Base-by-base conservation (phyloP, 30 jellyfish, hydroid and myxozoan genomes). In the Catostylus mosaicus region DNA sequence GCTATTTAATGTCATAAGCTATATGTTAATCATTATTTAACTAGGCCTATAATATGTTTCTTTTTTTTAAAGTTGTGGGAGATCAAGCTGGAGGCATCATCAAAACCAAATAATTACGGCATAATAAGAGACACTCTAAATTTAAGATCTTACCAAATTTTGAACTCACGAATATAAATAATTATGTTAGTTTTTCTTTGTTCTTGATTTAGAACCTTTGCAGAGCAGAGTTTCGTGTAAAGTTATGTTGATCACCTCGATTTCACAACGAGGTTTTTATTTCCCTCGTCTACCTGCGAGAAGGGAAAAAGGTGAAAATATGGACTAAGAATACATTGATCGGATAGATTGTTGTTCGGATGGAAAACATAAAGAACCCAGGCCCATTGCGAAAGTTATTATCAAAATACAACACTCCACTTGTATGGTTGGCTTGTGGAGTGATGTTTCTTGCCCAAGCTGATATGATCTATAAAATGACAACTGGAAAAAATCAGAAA, bases 341-440 rank as follows among this genome's bases (percentile, higher is more conserved):
- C 14, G 11, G 11, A 40, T 50, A 50, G 63, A 8, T 3, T 18
- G 71, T 3, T 59, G 37, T 24, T 22, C 40, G 32, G 33, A 82
- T 82, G 92, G 92, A 69, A 26, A 35, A 61, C 18, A 45, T 46
- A 20, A 82, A 74, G 62, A 82, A 68, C 33, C 26, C 75, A 16
- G 92, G 92, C 66, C 85, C 72, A 22, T 22, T 82, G 23, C 61
- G 92, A 65, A 26, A 22, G 46, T 69, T 82, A 10, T 19, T 69
- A 4, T 6, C 68, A 18, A 82, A 43, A 56, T 68, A 82, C 31
- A 82, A 82, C 80, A 52, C 27, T 68, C 65, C 57, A 6, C 19
- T 82, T 9, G 57, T 82, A 32, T 82, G 83, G 79, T 6, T 50
- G 37, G 47, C 36, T 50, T 68, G 82, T 68, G 92, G 92, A 9